A percentile compares a stretch with the other conserved stretches of the same genome.
Evolutionary conservation across 1,140 invertebrate species (phyloP).

Genomic region (Halictus rubicundus): DNA sequence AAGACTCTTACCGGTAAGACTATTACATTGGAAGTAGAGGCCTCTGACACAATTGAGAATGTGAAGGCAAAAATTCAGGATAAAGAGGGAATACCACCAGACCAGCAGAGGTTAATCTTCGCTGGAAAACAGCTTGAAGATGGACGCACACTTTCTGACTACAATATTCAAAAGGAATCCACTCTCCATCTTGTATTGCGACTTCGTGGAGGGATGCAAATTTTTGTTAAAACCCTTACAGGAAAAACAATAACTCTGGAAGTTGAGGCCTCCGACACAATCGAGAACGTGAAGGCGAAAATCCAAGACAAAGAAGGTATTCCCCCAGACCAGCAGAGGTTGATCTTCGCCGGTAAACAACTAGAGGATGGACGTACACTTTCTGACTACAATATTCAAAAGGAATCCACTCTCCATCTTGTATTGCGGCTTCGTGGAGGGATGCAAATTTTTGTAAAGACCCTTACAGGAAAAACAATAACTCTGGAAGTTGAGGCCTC

Average conservation of each 20-base stretch:
- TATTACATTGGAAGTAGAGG: neutral
- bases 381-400: no score
- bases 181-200: conserved; percentile 88
- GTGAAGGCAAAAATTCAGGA: conserved; percentile 89
- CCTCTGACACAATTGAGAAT: conserved; percentile 74
- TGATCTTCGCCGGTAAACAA: conserved; percentile 87
- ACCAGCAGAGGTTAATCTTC: conserved; percentile 87
- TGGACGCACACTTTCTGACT: conserved; percentile 89
- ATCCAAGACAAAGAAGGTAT: conserved; percentile 87
- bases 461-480: conserved; percentile 87
- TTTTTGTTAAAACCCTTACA: conserved; percentile 85
- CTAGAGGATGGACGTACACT: conserved; percentile 81
- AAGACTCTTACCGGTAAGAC: conserved; percentile 67
- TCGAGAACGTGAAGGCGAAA: conserved; percentile 89
- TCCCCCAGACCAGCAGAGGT: conserved; percentile 86
- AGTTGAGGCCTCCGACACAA: conserved; percentile 87
- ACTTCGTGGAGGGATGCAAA: conserved; percentile 82
- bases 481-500: conserved; percentile 88
- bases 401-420: no score
- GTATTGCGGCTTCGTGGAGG: no score
- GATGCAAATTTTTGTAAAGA: no score
- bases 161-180: conserved; percentile 91
- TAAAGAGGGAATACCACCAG: conserved; percentile 86
- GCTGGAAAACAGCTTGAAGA: conserved; percentile 91
- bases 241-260: conserved; percentile 88